Conservation (phyloP, 2,113 vertebrate species). For the Rhinolophus sinicus region DNA sequence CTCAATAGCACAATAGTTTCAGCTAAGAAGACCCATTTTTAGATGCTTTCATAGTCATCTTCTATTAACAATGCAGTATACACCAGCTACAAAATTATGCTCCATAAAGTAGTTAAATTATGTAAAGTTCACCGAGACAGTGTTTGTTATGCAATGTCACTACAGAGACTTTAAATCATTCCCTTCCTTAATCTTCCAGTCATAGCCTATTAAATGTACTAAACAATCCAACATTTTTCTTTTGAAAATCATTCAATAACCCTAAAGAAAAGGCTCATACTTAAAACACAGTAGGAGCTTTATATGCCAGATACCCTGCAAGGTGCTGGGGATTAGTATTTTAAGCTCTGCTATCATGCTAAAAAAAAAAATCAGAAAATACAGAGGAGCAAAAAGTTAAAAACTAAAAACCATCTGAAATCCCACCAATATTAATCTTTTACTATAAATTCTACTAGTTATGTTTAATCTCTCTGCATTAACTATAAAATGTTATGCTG, state of each 20-base stretch:
- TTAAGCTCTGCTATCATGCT: neutral
- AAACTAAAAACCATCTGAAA: neutral
- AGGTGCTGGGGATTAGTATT: neutral
- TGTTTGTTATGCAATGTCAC: neutral
- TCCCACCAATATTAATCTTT: neutral
- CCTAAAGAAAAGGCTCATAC: neutral
- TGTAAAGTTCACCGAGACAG: neutral
- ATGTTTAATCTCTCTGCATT: neutral
- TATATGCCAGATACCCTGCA: too few species aligned
- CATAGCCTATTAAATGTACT: neutral
- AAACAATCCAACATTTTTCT: neutral
- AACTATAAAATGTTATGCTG: neutral
- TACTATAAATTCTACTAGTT: neutral
- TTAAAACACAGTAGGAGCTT: neutral
- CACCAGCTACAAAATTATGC: neutral
- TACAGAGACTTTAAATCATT: neutral
- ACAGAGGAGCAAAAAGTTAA: neutral
- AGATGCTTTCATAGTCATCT: neutral
- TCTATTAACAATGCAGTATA: neutral
- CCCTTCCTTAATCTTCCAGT: neutral
- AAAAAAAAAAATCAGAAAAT: neutral
- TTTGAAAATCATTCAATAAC: neutral
- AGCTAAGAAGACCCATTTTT: neutral
- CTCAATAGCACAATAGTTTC: neutral
- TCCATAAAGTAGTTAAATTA: neutral